A percentile compares a stretch with the other conserved stretches of the same genome.
These are phyloP conservation scores for Goniozus legneri DNA, from an alignment of 1,140 invertebrate genomes.

Conservation along the genomic window DNA sequence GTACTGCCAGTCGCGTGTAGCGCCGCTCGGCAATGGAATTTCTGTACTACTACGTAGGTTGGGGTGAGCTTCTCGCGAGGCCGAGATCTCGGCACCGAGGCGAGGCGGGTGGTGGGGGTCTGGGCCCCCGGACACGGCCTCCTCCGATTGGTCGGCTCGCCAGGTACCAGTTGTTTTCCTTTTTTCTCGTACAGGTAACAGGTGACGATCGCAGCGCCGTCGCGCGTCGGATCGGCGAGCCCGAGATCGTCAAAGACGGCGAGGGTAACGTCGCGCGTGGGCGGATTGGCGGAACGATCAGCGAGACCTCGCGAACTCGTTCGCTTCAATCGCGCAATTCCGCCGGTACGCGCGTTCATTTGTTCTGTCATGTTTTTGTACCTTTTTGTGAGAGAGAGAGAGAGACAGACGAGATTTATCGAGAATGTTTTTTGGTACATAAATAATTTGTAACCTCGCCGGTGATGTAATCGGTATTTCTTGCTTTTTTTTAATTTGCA, in stretches of 20 bases:
- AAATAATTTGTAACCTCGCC: too few relatives aligned
- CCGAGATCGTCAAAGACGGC: slow-evolving; percentile 8
- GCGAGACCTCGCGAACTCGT: too few relatives aligned
- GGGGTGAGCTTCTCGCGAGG: slow-evolving; percentile 5
- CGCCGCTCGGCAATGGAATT: slow-evolving; percentile 12
- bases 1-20: too few relatives aligned
- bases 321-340: too few relatives aligned
- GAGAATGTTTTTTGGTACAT: too few relatives aligned
- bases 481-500: too few relatives aligned
- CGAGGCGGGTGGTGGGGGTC: slow-evolving; percentile 13
- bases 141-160: slow-evolving; percentile 20
- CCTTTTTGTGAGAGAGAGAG: too few relatives aligned
- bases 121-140: slow-evolving; percentile 22
- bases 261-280: slow-evolving; percentile 6
- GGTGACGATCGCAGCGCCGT: slow-evolving; percentile 34
- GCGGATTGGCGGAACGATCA: neutral
- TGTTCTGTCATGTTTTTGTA: too few relatives aligned
- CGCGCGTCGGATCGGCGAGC: slow-evolving; percentile 12
- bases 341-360: too few relatives aligned
- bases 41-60: slow-evolving; percentile 24
- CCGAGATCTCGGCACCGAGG: slow-evolving; percentile 4
- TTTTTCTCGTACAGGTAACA: slow-evolving; percentile 39
- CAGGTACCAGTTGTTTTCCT: too few relatives aligned
- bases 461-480: too few relatives aligned
- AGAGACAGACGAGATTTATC: too few relatives aligned